phyloP scores from a whole-genome alignment of 1,140 invertebrate species.

The Listronotus oregonensis region DNA sequence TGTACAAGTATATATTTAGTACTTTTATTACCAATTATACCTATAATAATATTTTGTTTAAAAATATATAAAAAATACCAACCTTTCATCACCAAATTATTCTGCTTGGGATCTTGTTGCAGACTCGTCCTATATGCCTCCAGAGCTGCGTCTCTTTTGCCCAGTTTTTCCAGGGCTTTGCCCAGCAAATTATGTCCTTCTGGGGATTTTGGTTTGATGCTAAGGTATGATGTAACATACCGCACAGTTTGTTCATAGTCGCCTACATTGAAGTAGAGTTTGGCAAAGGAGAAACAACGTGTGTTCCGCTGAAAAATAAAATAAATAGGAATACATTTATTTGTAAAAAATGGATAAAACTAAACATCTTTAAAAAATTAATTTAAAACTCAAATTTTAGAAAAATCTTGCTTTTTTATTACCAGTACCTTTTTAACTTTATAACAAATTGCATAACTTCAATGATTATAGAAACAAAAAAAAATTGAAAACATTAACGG shows the following conservation, averaged over 20 bases:
- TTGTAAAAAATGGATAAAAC: slow-evolving; percentile 1
- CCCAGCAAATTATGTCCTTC: slow-evolving; percentile 81
- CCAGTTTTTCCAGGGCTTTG: slow-evolving; percentile 73
- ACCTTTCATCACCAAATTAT: slow-evolving; percentile 82
- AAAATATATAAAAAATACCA: slow-evolving; percentile 37
- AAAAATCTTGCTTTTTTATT: too few relatives aligned
- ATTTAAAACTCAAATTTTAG: too few relatives aligned
- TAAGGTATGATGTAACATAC: slow-evolving; percentile 77
- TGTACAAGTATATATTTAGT: too few relatives aligned
- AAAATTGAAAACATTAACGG: too few relatives aligned
- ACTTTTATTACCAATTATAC: too few relatives aligned
- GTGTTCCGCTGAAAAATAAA: slow-evolving; percentile 72
- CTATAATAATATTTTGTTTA: too few relatives aligned
- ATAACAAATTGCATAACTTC: too few relatives aligned
- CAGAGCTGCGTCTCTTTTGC: slow-evolving; percentile 76
- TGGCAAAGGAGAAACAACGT: slow-evolving; percentile 77
- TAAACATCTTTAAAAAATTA: not conserved
- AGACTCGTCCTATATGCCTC: slow-evolving; percentile 78
- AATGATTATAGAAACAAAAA: too few relatives aligned
- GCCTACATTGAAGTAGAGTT: slow-evolving; percentile 78
- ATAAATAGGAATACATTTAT: too few relatives aligned
- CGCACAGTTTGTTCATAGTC: slow-evolving; percentile 77
- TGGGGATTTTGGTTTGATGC: slow-evolving; percentile 72
- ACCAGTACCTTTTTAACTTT: too few relatives aligned
- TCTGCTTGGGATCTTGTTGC: slow-evolving; percentile 76